Base-by-base conservation (phyloP, 2,888 invertebrate species). In the Trachelus iudaicus region DNA sequence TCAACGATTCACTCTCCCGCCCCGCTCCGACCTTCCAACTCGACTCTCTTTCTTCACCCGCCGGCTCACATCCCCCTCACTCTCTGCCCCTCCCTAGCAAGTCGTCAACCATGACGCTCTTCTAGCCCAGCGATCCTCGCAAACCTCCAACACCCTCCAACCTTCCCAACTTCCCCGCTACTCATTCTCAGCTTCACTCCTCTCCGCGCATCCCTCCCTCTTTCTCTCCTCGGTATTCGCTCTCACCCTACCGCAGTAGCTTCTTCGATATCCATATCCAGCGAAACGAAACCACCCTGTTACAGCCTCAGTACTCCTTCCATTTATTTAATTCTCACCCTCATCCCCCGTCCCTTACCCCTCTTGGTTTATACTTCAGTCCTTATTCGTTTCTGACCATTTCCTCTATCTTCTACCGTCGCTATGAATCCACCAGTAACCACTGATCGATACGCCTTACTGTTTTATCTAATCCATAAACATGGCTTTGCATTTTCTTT, bases 261-360 rank as follows among this genome's bases (percentile, higher is more conserved):
- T 86, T 81, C 81, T 86, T 87, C 85, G 85, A 86, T 86, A 85
- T 87, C 83, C 83, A 86, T 23, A 56, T 56, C 56, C 56, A 56
- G 56, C 56, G 23, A 56, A 56, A 56, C 23, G 56, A 75, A 77
- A 69, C 75, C 69, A 77, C 75, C 69, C 77, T 75, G 75, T 77
- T 75, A 69, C 69, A 75, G 35, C 69, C 35, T 69, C 73, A 69
- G 34, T 69, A 69, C 69, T 68, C 71, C 73, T 37, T 35, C 69
- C 37, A 75, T 69, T 31, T 69, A 40, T 37, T 56, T n/a, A 35
- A 33, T 73, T 30, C 69, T 31, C 37, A 40, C 68, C 73, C 73
- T 23, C 11, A 23, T 69, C 15, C 12, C 69, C 31, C 23, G 56
- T 56, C 23, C 40, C 9, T 40, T 6, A 23, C 23, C 2, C 1